Percentiles rank a stretch among this genome's conserved stretches.
Evolutionary conservation across 2,113 vertebrate genomes (phyloP).

Genomic region (Vulpes ferrilata): DNA sequence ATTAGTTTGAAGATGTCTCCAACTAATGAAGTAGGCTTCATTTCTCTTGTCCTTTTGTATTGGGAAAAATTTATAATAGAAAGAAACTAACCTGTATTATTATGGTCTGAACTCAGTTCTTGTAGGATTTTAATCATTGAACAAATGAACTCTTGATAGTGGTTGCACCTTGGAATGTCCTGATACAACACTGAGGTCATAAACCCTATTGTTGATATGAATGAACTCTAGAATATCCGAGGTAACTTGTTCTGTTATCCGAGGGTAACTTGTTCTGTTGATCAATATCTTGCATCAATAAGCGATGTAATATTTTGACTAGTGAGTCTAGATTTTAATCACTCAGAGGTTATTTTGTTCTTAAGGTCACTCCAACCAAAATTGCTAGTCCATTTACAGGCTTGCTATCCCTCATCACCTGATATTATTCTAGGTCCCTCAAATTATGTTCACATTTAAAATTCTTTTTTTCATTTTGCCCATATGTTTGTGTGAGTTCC

Average conservation of each 20-base stretch:
- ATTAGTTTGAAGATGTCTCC: not conserved
- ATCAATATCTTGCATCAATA: not conserved
- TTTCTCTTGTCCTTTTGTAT: slow-evolving; percentile 22
- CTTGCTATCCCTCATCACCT: not conserved
- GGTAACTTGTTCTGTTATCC: not conserved
- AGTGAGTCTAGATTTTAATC: not conserved
- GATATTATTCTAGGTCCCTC: not conserved
- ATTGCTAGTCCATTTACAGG: not conserved
- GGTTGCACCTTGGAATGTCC: not conserved
- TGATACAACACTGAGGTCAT: slow-evolving; percentile 62
- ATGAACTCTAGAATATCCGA: not conserved
- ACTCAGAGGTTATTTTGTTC: slow-evolving; percentile 42
- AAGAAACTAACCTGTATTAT: slow-evolving; percentile 10
- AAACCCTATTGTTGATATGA: not conserved
- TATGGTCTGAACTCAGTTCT: slow-evolving; percentile 5
- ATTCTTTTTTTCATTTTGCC: not conserved
- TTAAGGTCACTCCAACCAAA: slow-evolving; percentile 75
- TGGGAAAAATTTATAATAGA: not conserved
- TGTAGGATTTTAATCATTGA: slow-evolving; percentile 67
- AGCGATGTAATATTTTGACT: not conserved
- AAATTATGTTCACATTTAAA: not conserved
- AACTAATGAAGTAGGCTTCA: not conserved
- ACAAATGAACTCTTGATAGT: slow-evolving; percentile 64
- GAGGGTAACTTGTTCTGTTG: not conserved
- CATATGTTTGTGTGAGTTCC: not conserved